A percentile compares a stretch with the other conserved stretches of the same genome.
phyloP scores from a whole-genome alignment of 2,797 vertebrate species.

The Sparidentex hasta region DNA sequence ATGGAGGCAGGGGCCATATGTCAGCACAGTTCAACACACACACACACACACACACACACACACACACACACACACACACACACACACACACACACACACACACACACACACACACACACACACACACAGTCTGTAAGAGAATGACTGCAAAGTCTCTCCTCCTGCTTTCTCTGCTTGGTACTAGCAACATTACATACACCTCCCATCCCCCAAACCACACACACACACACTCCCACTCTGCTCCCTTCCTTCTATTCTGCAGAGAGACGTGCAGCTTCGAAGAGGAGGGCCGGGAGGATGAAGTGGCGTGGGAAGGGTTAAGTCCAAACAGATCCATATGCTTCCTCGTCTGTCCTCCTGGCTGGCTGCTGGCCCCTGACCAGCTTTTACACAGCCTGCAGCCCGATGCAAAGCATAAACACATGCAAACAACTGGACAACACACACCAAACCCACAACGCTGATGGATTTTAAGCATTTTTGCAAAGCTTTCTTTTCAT shows the following conservation, averaged over 20 bases:
- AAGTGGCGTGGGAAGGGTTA: constrained; percentile 85
- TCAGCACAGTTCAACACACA: constrained; percentile 50
- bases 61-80: too few relatives aligned
- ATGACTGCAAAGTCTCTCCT: too few relatives aligned
- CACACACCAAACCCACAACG: constrained; percentile 45
- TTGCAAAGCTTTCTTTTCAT: not conserved
- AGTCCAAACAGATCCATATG: constrained; percentile 85
- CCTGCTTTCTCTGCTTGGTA: constrained; percentile 26
- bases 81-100: too few relatives aligned
- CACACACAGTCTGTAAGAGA: too few relatives aligned
- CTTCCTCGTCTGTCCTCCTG: constrained; percentile 82
- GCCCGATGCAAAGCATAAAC: constrained; percentile 60
- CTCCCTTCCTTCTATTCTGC: constrained; percentile 35
- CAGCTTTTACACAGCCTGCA: constrained; percentile 65
- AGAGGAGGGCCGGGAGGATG: constrained; percentile 66
- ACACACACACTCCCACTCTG: constrained; percentile 16
- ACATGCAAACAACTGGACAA: constrained; percentile 58
- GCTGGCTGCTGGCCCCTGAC: constrained; percentile 73
- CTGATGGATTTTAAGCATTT: constrained; percentile 36
- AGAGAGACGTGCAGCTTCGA: constrained; percentile 58
- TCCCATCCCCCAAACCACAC: constrained; percentile 27
- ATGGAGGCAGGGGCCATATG: constrained; percentile 52
- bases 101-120: too few relatives aligned
- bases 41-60: too few relatives aligned
- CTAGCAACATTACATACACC: constrained; percentile 7